Base-by-base conservation (phyloP, 2,797 vertebrate genomes). In the Anguilla marmorata region DNA sequence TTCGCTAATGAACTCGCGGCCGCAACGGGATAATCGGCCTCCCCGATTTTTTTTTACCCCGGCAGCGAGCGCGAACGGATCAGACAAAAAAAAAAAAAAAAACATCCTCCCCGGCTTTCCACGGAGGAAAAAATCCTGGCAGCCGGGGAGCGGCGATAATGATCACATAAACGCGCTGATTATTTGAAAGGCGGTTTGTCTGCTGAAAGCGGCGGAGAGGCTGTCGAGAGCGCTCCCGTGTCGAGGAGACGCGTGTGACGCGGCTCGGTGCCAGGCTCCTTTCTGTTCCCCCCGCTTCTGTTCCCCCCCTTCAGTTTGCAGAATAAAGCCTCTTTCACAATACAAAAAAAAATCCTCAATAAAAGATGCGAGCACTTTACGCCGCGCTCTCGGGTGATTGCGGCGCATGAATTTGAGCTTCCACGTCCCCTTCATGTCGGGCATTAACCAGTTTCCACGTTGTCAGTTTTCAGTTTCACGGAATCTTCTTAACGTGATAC, bases 101-200 rank as follows among this genome's bases (percentile, higher is more conserved):
- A 84, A 1, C 54, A 3, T 2, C 12, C 52, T n/a, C 24, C 37
- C 3, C 4, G 33, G 24, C 93, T 94, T 89, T 87, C 92, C 91
- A 91, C 87, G 37, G 11, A 19, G 85, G 92, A 93, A 94, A 95
- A 91, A 93, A 89, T 91, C 91, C 92, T 93, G 90, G 91, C 93
- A 95, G 91, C 90, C 94, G 92, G 90, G 88, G 92, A 94, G 91
- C 90, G 94, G 91, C 66, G 94, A 94, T 95, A 94, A 95, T 94
- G 94, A 95, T 95, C 91, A 92, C 92, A 95, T 95, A 95, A 96
- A 94, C 93, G 95, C 93, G 91, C 88, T 92, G 93, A 86, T 92
- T 96, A 96, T 95, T 96, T 96, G 93, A 95, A 93, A 94, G 95
- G 94, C 90, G 69, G 90, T 93, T 95, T 94, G 92, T 94, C 95